Evolutionary conservation across 2,888 invertebrate genomes (phyloP).

Genomic region (Cephus runcator): DNA sequence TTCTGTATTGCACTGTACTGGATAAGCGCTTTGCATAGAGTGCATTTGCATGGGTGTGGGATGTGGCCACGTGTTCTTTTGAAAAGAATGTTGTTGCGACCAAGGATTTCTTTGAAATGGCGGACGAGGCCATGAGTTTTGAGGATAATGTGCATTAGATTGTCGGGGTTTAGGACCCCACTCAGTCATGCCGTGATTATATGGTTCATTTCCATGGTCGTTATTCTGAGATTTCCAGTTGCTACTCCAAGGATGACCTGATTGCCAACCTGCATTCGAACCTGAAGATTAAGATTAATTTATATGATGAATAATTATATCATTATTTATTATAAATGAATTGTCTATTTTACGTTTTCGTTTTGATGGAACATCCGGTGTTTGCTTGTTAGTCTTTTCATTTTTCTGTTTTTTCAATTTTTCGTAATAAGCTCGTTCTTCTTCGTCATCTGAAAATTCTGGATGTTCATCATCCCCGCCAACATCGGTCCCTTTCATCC

Average conservation of each 20-base stretch:
- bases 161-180: constrained; percentile 4
- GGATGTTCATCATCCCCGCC: constrained; percentile 90
- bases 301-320: constrained; percentile 13
- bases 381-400: constrained; percentile 25
- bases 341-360: constrained; percentile 33
- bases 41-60: background rate
- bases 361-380: constrained; percentile 32
- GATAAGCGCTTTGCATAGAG: background rate
- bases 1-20: background rate
- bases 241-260: constrained; percentile 55
- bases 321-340: constrained; percentile 3
- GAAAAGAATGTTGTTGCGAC: constrained; percentile 16
- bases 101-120: constrained; percentile 23
- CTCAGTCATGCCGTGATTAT: constrained; percentile 6
- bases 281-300: constrained; percentile 10
- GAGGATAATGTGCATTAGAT: constrained; percentile 16
- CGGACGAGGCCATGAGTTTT: constrained; percentile 33
- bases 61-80: constrained; percentile 25
- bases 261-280: constrained; percentile 40
- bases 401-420: constrained; percentile 38
- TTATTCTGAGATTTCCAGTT: constrained; percentile 26
- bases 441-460: constrained; percentile 92
- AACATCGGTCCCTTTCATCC: constrained; percentile 87
- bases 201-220: constrained; percentile 3
- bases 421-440: constrained; percentile 71